A percentile compares a stretch with the other conserved stretches of the same genome.
These are phyloP conservation scores for Carcharodon carcharias DNA, from an alignment of 2,797 vertebrate species.

Conservation along the genomic window DNA sequence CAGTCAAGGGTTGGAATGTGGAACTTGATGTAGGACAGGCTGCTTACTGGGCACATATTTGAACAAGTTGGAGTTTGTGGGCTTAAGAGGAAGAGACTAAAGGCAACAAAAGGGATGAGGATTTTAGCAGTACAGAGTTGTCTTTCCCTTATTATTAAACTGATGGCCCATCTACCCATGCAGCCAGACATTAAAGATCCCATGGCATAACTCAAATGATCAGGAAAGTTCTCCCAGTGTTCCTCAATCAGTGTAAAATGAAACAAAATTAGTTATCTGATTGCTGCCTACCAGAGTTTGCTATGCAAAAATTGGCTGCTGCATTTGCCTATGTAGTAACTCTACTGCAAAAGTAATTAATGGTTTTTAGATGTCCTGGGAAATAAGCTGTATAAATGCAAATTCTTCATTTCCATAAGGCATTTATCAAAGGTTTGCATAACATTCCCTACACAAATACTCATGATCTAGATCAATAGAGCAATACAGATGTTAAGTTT, in stretches of 20 bases:
- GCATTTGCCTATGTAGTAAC: background rate
- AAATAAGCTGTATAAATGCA: background rate
- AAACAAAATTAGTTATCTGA: background rate
- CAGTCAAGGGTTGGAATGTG: background rate
- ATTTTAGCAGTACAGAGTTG: background rate
- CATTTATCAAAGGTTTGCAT: background rate
- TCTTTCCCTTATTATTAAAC: background rate
- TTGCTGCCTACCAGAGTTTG: background rate
- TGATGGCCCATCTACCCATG: background rate
- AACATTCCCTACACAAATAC: background rate
- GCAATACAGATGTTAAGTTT: background rate
- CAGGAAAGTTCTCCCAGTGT: background rate
- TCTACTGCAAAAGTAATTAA: background rate
- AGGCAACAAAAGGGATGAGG: background rate
- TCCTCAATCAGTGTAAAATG: background rate
- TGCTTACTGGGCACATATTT: background rate
- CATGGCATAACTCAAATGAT: background rate
- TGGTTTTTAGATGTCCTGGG: background rate
- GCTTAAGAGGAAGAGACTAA: background rate
- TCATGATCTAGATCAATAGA: background rate
- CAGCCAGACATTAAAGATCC: background rate
- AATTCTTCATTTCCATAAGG: background rate
- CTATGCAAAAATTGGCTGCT: background rate
- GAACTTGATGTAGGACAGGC: background rate
- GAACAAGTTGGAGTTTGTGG: background rate